A percentile compares a stretch with the other conserved stretches of the same genome.
These are phyloP conservation scores for Hemicrepidius hirtus DNA, from an alignment of 2,888 invertebrate genomes.

Conservation along the genomic window DNA sequence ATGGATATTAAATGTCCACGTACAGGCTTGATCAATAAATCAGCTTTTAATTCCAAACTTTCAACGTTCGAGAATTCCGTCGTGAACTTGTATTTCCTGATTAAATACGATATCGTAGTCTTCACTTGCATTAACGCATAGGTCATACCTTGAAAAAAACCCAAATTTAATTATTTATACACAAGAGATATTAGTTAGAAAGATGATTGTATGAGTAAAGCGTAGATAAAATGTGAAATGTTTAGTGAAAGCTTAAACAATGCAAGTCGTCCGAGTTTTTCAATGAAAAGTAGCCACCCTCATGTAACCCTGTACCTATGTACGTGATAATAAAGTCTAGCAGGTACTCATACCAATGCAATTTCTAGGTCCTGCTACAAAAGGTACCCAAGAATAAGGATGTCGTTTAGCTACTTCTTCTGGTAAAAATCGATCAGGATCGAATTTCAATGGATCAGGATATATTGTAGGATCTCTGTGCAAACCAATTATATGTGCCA, in stretches of 20 bases:
- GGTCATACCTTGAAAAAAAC: conserved; percentile 14
- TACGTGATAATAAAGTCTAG: too few species aligned
- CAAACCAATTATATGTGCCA: neutral
- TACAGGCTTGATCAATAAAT: conserved; percentile 24
- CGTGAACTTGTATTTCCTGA: conserved; percentile 23
- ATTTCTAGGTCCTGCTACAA: conserved; percentile 33
- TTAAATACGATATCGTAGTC: neutral
- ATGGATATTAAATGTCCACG: conserved; percentile 5
- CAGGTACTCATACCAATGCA: conserved; percentile 36
- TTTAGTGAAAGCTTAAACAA: too few species aligned
- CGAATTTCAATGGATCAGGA: conserved; percentile 32
- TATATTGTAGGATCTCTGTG: conserved; percentile 27
- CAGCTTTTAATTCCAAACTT: neutral
- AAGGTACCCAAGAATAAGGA: conserved; percentile 31
- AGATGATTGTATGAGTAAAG: too few species aligned
- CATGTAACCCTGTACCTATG: too few species aligned
- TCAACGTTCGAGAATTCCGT: neutral
- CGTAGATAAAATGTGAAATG: too few species aligned
- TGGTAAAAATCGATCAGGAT: conserved; percentile 38
- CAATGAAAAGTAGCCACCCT: too few species aligned
- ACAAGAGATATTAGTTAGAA: neutral
- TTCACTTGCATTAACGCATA: conserved; percentile 35
- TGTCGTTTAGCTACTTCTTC: conserved; percentile 34
- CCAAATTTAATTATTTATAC: neutral
- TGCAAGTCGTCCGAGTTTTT: too few species aligned